Evolutionary conservation across 2,113 vertebrate genomes (phyloP).

Genomic region (Entomyzon cyanotis): DNA sequence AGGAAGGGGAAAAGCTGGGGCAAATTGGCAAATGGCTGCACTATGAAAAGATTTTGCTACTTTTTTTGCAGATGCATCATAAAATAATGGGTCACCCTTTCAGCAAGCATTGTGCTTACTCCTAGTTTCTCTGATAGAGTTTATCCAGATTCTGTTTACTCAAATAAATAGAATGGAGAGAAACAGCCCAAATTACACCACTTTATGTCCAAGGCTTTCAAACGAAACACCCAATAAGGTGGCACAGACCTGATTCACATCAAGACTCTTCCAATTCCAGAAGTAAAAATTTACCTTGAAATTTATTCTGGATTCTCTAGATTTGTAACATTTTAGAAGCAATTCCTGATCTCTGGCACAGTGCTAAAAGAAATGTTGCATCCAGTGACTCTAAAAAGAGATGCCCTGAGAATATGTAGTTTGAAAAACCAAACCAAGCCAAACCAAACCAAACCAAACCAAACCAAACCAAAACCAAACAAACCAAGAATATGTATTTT

Average conservation of each 20-base stretch:
- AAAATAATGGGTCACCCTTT: background rate
- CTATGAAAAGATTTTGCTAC: background rate
- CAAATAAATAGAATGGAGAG: background rate
- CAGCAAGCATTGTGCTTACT: background rate
- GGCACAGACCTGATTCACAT: background rate
- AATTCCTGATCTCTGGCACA: background rate
- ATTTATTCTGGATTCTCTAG: background rate
- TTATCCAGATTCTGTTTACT: background rate
- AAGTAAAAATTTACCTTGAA: background rate
- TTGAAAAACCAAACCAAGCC: background rate
- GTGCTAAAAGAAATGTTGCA: fast-evolving
- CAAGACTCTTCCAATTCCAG: background rate
- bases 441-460: too few relatives aligned
- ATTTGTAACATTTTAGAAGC: background rate
- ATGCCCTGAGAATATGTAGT: background rate
- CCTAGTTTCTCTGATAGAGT: background rate
- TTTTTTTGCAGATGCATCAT: background rate
- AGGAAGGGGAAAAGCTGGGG: background rate
- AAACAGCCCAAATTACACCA: background rate
- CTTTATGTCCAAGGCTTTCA: background rate
- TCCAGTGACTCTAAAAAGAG: background rate
- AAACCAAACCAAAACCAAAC: background rate
- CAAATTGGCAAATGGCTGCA: background rate
- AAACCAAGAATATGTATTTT: background rate
- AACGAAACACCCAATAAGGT: background rate